A percentile compares a stretch with the other conserved stretches of the same genome.
Evolutionary conservation across 2,797 vertebrate genomes (phyloP).

Genomic region (Echiichthys vipera): DNA sequence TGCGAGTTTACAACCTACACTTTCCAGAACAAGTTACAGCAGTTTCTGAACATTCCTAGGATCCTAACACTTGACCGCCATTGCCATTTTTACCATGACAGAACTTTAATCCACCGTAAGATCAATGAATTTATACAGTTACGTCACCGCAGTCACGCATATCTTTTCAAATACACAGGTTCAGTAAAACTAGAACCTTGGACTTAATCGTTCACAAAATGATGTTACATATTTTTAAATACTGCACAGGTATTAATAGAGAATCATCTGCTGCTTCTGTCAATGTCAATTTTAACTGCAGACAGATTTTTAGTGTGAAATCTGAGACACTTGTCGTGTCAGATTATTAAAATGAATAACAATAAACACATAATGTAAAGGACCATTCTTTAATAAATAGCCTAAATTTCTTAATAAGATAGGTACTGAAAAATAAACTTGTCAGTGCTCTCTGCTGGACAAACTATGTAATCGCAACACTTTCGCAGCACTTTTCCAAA

Average conservation of each 20-base stretch:
- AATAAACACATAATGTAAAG: neutral
- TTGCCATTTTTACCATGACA: conserved; percentile 14
- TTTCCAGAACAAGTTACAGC: neutral
- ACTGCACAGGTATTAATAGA: neutral
- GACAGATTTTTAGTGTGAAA: neutral
- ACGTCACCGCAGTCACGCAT: neutral
- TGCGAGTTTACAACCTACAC: neutral
- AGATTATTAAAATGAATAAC: neutral
- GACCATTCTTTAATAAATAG: neutral
- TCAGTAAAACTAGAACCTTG: neutral
- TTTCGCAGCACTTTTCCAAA: neutral
- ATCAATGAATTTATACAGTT: conserved; percentile 11
- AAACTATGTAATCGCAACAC: neutral
- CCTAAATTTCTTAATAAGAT: neutral
- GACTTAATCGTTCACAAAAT: neutral
- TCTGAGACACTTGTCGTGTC: neutral
- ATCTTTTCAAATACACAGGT: neutral
- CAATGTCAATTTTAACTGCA: neutral
- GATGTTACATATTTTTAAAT: neutral
- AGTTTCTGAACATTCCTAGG: neutral
- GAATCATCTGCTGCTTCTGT: neutral
- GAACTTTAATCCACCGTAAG: conserved; percentile 45
- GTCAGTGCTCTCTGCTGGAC: conserved; percentile 1
- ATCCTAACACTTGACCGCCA: neutral
- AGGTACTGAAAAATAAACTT: neutral